phyloP scores from a whole-genome alignment of 2,113 vertebrate species.

The Sialia sialis region DNA sequence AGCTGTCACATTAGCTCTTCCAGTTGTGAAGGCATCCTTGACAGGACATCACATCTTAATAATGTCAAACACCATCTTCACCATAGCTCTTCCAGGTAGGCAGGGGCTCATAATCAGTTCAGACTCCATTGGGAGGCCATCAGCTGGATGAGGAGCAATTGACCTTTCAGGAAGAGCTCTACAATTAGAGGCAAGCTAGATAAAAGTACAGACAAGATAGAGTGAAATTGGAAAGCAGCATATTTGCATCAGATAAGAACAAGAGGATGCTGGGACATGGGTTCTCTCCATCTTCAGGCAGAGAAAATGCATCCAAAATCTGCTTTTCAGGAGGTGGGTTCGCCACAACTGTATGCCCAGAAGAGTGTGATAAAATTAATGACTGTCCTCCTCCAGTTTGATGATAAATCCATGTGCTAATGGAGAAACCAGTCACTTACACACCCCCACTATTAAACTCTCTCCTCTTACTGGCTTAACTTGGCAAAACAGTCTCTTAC shows the following conservation, averaged over 20 bases:
- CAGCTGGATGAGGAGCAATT: not conserved
- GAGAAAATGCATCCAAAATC: not conserved
- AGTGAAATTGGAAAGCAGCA: not conserved
- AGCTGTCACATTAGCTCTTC: slow-evolving; percentile 1
- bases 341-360: not conserved
- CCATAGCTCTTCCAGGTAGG: not conserved
- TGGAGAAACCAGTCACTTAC: not conserved
- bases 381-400: not conserved
- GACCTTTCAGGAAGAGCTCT: slow-evolving; percentile 1
- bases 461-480: not conserved
- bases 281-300: not conserved
- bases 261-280: not conserved
- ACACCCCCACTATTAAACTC: not conserved
- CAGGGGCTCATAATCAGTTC: not conserved
- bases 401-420: not conserved
- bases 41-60: slow-evolving; percentile 6
- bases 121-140: not conserved
- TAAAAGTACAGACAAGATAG: not conserved
- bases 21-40: not conserved
- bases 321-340: not conserved
- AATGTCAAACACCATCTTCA: not conserved
- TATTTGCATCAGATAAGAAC: not conserved
- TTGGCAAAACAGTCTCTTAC: not conserved
- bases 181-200: not conserved
- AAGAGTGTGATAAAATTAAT: not conserved